A percentile compares a stretch with the other conserved stretches of the same genome.
These are phyloP conservation scores for Quadroppia sp. DNA, from an alignment of 2,888 invertebrate species.

Conservation along the genomic window DNA sequence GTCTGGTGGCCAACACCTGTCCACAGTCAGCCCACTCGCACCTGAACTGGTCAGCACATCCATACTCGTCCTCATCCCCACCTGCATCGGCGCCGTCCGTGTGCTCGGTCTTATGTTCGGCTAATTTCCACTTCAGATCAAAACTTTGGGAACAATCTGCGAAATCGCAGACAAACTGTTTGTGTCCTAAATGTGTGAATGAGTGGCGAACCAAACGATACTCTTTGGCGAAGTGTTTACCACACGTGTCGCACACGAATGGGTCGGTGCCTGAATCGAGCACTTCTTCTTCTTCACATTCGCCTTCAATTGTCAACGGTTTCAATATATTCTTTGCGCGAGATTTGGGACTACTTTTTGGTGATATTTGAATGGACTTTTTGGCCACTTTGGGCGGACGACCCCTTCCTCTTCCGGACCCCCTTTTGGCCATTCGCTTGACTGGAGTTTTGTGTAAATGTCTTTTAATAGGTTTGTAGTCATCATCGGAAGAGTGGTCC, in stretches of 20 bases:
- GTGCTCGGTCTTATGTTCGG: constrained; percentile 10
- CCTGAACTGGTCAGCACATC: neutral
- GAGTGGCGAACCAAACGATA: constrained; percentile 11
- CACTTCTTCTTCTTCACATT: neutral
- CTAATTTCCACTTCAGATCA: constrained; percentile 24
- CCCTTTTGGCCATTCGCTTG: neutral
- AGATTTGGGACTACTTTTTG: neutral
- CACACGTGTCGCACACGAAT: constrained; percentile 1
- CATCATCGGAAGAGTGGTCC: constrained; percentile 16
- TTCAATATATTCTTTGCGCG: neutral
- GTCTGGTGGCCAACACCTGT: neutral
- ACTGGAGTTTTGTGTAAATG: neutral
- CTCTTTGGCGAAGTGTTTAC: constrained; percentile 23
- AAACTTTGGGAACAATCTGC: constrained; percentile 12
- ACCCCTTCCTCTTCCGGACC: constrained; percentile 9
- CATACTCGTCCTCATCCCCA: neutral
- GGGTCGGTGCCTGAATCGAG: neutral
- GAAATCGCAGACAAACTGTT: constrained; percentile 21
- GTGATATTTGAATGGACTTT: neutral
- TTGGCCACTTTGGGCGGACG: neutral
- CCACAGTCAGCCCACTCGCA: constrained; percentile 34
- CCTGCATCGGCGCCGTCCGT: neutral
- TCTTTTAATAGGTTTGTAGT: neutral
- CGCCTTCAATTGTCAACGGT: neutral
- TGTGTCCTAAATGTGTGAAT: constrained; percentile 9